Evolutionary conservation across 2,888 invertebrate genomes (phyloP).

Genomic region (Cheilosia grossa): DNA sequence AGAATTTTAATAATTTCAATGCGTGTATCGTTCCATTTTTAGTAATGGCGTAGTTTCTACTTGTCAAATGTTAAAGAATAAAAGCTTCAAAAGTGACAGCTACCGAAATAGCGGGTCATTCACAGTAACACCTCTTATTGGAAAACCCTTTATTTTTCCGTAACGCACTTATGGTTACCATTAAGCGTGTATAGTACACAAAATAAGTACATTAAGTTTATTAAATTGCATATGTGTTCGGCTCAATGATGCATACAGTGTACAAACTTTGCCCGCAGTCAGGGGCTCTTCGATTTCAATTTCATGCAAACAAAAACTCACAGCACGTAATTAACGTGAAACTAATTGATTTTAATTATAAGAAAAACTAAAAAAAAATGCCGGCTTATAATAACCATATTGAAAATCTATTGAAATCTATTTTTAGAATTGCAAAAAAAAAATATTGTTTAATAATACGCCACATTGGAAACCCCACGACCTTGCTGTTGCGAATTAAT

Average conservation of each 20-base stretch:
- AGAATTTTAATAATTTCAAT: no score
- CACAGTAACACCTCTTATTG: no score
- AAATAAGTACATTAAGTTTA: no score
- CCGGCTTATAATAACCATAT: conserved; percentile 29
- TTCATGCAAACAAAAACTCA: background rate
- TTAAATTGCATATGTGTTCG: background rate
- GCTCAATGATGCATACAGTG: background rate
- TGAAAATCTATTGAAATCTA: conserved; percentile 30
- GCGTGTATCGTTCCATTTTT: no score
- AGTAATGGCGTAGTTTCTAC: no score
- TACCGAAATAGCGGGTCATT: no score
- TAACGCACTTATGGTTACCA: no score
- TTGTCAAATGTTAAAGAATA: no score
- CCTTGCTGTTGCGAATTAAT: conserved; percentile 30
- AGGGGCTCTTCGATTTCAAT: background rate
- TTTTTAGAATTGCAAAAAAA: conserved; percentile 19
- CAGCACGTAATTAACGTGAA: conserved; percentile 28
- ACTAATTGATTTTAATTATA: conserved; percentile 47
- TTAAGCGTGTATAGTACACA: no score
- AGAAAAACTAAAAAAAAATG: conserved; percentile 6
- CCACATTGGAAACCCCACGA: background rate
- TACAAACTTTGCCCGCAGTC: background rate
- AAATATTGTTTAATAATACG: background rate
- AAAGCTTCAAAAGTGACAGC: no score
- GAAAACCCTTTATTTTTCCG: no score